Conservation (phyloP, 2,888 invertebrate species). For the Himalopsyche tibetana region DNA sequence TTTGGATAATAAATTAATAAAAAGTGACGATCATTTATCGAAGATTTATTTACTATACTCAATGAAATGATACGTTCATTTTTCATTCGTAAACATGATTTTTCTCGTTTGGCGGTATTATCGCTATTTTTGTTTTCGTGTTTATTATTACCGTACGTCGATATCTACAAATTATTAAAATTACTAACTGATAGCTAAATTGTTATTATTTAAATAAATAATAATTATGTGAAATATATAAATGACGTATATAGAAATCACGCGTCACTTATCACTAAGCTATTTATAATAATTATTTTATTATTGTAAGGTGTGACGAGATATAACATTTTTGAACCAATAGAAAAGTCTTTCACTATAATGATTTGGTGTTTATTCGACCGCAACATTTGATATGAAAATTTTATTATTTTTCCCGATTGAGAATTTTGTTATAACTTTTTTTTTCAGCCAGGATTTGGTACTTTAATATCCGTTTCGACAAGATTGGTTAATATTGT, state of each 20-base stretch:
- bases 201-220: background rate
- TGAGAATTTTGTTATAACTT: too few species aligned
- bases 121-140: background rate
- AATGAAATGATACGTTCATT: background rate
- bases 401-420: too few species aligned
- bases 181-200: background rate
- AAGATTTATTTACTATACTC: background rate
- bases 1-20: too few species aligned
- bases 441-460: too few species aligned
- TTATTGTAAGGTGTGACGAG: slow-evolving; percentile 20
- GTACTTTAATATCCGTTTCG: too few species aligned
- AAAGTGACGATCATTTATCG: too few species aligned
- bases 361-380: too few species aligned
- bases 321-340: background rate
- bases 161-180: background rate
- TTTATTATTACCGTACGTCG: background rate
- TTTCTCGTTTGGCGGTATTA: background rate
- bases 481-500: too few species aligned
- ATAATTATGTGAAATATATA: background rate
- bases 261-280: background rate
- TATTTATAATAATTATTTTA: slow-evolving; percentile 10
- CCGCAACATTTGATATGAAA: too few species aligned
- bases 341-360: background rate
- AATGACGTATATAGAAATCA: background rate
- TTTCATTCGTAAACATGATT: background rate